Percentiles rank a stretch among this genome's conserved stretches.
phyloP scores from a whole-genome alignment of 1,140 invertebrate genomes.

The Neuroterus valhalla region DNA sequence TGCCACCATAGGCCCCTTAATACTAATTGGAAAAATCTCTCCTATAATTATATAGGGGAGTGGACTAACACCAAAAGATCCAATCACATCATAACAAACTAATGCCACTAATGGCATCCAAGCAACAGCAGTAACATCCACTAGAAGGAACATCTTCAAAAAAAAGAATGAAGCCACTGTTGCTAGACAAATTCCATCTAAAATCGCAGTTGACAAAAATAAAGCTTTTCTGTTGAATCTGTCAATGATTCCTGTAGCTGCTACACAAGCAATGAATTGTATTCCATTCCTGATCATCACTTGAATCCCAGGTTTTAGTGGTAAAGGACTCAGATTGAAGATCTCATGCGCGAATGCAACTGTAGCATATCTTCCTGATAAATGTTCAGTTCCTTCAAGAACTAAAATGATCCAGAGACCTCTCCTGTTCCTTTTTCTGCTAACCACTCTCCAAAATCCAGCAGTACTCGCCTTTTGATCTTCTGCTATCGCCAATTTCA shows the following conservation, averaged over 20 bases:
- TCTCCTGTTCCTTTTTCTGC: neutral
- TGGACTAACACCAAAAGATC: constrained; percentile 10
- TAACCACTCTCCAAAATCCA: constrained; percentile 9
- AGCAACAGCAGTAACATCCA: neutral
- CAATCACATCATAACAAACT: neutral
- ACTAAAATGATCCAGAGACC: constrained; percentile 15
- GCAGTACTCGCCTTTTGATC: constrained; percentile 12
- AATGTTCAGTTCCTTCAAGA: constrained; percentile 5
- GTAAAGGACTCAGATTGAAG: neutral
- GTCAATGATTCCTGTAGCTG: constrained; percentile 7
- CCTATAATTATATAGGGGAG: constrained; percentile 12
- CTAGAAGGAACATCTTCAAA: neutral
- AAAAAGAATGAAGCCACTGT: constrained; percentile 7
- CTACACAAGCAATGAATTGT: neutral
- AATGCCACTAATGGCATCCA: neutral
- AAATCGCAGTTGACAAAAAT: constrained; percentile 9
- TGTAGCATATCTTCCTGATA: constrained; percentile 12
- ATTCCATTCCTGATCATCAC: constrained; percentile 22
- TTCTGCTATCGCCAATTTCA: constrained; percentile 16
- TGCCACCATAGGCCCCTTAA: constrained; percentile 22
- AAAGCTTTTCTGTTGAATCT: constrained; percentile 11
- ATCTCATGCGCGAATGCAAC: neutral
- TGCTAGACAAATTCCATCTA: constrained; percentile 6
- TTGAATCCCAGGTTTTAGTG: constrained; percentile 5
- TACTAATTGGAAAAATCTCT: constrained; percentile 18